Conservation (phyloP, 2,888 invertebrate species). For the Ferdinandea cuprea region DNA sequence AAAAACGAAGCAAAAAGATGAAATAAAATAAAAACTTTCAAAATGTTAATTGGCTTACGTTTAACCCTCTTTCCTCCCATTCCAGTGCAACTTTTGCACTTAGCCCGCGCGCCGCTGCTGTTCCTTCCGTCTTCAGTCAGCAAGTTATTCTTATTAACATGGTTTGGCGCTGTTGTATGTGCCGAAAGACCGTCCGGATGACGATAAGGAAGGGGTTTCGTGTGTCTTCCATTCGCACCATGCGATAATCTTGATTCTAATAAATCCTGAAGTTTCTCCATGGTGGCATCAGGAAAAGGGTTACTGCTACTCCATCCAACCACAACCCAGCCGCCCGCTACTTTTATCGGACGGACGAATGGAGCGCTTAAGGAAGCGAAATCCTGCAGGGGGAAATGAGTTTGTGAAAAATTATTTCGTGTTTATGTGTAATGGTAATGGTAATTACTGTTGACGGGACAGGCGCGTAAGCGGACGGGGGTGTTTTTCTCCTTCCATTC, state of each 20-base stretch:
- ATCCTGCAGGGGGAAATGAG: conserved; percentile 66
- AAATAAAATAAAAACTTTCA: conserved; percentile 67
- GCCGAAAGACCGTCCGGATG: conserved; percentile 37
- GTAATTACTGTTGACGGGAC: conserved; percentile 73
- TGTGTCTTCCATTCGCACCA: conserved; percentile 73
- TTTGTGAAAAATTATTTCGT: conserved; percentile 74
- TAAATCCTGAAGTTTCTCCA: conserved; percentile 63
- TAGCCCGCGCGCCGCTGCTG: conserved; percentile 2
- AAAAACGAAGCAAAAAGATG: no score
- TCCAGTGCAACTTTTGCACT: conserved; percentile 41
- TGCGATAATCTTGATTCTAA: conserved; percentile 74
- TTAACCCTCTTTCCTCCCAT: neutral
- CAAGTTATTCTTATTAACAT: conserved; percentile 64
- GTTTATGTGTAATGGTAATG: conserved; percentile 72
- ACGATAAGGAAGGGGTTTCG: conserved; percentile 26
- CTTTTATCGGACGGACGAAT: conserved; percentile 48
- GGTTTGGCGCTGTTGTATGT: conserved; percentile 39
- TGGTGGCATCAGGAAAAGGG: conserved; percentile 63
- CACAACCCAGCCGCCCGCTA: conserved; percentile 2
- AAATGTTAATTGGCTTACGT: conserved; percentile 74
- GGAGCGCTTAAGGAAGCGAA: conserved; percentile 51
- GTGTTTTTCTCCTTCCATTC: neutral
- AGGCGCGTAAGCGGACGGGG: conserved; percentile 15
- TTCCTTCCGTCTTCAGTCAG: conserved; percentile 3
- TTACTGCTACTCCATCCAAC: conserved; percentile 51